Conservation (phyloP, 2,113 vertebrate genomes). For the Muscicapa adusta region DNA sequence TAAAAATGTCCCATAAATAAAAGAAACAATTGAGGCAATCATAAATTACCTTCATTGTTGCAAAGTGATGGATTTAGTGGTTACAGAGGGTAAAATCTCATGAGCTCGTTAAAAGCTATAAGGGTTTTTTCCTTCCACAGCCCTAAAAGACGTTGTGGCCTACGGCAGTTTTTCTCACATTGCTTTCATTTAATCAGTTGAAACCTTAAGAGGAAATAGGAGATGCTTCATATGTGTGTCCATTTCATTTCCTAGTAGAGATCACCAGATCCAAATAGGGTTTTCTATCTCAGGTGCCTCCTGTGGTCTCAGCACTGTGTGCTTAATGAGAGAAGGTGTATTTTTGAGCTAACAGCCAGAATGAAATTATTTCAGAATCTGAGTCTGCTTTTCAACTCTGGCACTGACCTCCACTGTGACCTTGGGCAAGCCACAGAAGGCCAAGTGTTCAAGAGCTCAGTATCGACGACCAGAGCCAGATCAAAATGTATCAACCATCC, state of each 20-base stretch:
- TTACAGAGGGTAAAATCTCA: conserved; percentile 56
- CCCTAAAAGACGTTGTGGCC: conserved; percentile 23
- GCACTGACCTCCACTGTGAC: background rate
- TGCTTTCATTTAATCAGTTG: conserved; percentile 38
- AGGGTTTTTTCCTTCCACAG: conserved; percentile 9
- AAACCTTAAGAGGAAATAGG: background rate
- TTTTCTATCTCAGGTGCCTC: background rate
- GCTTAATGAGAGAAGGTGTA: background rate
- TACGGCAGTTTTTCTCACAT: background rate
- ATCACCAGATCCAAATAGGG: background rate
- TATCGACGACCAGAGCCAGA: background rate
- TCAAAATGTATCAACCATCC: background rate
- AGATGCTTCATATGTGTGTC: background rate
- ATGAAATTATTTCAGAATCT: background rate
- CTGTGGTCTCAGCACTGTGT: background rate
- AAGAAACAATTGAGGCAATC: conserved; percentile 57
- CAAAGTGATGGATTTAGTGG: conserved; percentile 58
- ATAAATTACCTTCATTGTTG: conserved; percentile 67
- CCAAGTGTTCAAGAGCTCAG: background rate
- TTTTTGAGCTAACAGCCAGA: background rate
- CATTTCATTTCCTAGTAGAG: background rate
- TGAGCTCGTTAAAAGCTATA: conserved; percentile 50
- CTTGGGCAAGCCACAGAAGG: background rate
- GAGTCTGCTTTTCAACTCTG: background rate
- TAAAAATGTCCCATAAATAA: conserved; percentile 67